Evolutionary conservation across 2,888 invertebrate genomes (phyloP).

Genomic region (Neocrepidodera transversa): DNA sequence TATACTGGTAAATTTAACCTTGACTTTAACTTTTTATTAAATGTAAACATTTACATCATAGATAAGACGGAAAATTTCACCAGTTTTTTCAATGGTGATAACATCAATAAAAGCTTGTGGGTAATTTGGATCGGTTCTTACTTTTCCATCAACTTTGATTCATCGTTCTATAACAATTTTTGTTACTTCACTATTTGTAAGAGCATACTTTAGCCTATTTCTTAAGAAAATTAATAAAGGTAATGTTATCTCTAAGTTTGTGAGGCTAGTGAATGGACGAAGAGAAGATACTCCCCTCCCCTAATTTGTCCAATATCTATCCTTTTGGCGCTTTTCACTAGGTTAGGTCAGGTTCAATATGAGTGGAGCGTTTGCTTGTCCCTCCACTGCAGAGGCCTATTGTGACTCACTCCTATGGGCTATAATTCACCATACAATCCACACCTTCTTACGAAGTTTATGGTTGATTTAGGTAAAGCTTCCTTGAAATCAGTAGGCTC

Average conservation of each 20-base stretch:
- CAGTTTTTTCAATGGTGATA: constrained; percentile 96
- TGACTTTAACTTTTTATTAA: too few relatives aligned
- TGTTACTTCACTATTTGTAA: constrained; percentile 94
- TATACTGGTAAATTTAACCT: too few relatives aligned
- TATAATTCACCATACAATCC: too few relatives aligned
- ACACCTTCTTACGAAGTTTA: too few relatives aligned
- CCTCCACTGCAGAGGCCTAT: too few relatives aligned
- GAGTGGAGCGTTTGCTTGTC: too few relatives aligned
- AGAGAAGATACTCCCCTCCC: constrained; percentile 98
- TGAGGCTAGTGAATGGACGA: constrained; percentile 96
- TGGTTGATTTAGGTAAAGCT: too few relatives aligned
- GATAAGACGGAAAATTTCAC: constrained; percentile 95
- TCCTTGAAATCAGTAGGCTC: too few relatives aligned
- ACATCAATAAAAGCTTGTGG: constrained; percentile 99
- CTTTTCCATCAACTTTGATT: constrained; percentile 98
- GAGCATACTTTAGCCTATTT: constrained; percentile 97
- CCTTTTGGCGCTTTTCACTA: constrained; percentile 98
- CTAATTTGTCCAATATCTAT: constrained; percentile 99
- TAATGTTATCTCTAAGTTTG: constrained; percentile 95
- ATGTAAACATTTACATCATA: constrained; percentile 99
- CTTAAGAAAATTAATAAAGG: constrained; percentile 96
- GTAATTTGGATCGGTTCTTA: constrained; percentile 96
- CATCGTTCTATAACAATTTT: constrained; percentile 98
- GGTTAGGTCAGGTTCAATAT: too few relatives aligned
- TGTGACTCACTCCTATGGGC: too few relatives aligned